Evolutionary conservation across 2,888 invertebrate genomes (phyloP), one percentile per base, ranked within the genome.

Genomic region (Ectobius pallidus): DNA sequence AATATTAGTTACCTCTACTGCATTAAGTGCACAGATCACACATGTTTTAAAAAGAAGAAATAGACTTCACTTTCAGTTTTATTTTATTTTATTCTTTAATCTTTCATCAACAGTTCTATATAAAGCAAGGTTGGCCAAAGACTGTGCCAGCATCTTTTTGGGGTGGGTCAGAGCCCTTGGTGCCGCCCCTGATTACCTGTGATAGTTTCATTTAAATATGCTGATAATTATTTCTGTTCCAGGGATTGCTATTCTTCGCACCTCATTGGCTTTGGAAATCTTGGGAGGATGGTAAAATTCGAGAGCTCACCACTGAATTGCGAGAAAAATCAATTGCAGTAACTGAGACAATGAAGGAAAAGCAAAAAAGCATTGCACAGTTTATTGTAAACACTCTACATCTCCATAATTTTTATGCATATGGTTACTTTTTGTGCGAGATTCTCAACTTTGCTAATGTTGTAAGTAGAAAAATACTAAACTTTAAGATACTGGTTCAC

Each of bases 251-350:
- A 39, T 95, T 95, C 83, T 95, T 95, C 85, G 81, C 92, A 62
- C 95, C 95, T 4, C 95, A 95, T 81, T 95, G 93, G 93, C 87
- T 95, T 80, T 96, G 95, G 95, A 95, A 95, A 84, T 93, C 92
- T 82, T 92, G 94, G 92, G 95, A 95, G 83, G 94, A 95, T 80
- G 93, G 93, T 74, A 94, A 94, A 84, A 89, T 95, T 74, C 89
- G 94, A 77, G 92, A 92, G 90, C 93, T 96, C 78, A 92, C 94
- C 25, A 93, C 94, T 74, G 95, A 95, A 6, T 89, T 96, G 85
- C 87, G 95, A 74, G 94, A 94, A 42, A 88, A 91, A 68, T 84
- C 89, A 68, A 88, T 90, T 67, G 88, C 88, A 76, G 89, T 87
- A 75, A 90, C 90, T 75, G 89, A 89, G 71, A 92, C 93, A 80